Evolutionary conservation across 1,140 invertebrate species (phyloP).

Genomic region (Nephotettix cincticeps): DNA sequence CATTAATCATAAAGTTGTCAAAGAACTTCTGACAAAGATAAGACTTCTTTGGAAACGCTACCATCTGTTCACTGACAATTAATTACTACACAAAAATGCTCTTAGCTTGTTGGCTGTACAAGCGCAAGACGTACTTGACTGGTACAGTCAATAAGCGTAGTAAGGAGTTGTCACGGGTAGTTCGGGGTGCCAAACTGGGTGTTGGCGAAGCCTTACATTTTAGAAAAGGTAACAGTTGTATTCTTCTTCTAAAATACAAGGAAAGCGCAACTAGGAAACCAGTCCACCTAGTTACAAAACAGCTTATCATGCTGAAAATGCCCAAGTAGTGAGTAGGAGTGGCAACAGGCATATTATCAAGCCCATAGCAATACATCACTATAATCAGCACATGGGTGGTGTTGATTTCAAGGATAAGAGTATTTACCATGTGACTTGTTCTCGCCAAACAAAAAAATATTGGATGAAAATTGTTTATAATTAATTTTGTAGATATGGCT

Average conservation of each 20-base stretch:
- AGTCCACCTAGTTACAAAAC: slow-evolving; percentile 20
- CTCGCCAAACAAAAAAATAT: slow-evolving; percentile 7
- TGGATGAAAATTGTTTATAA: slow-evolving; percentile 9
- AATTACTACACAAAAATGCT: slow-evolving; percentile 19
- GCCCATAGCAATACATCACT: slow-evolving; percentile 9
- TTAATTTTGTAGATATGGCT: slow-evolving; percentile 22
- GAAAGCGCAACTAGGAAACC: slow-evolving; percentile 14
- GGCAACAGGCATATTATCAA: slow-evolving; percentile 2
- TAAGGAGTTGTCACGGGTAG: slow-evolving; percentile 1
- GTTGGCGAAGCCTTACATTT: slow-evolving; percentile 3
- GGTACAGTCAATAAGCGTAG: slow-evolving; percentile 22
- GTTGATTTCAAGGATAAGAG: slow-evolving; percentile 13
- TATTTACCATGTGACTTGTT: slow-evolving; percentile 18
- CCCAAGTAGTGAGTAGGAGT: background rate
- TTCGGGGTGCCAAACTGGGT: slow-evolving; percentile 3
- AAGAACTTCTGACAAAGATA: background rate
- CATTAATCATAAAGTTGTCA: slow-evolving; percentile 13
- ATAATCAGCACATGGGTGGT: slow-evolving; percentile 19
- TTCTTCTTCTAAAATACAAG: slow-evolving; percentile 12
- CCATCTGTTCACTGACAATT: slow-evolving; percentile 25
- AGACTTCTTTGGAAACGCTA: slow-evolving; percentile 21
- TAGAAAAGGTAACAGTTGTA: background rate
- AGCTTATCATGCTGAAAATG: slow-evolving; percentile 19
- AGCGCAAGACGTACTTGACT: slow-evolving; percentile 22
- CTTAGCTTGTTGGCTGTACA: slow-evolving; percentile 11